Conservation (phyloP, 2,888 invertebrate genomes). For the Pammene fasciana region DNA sequence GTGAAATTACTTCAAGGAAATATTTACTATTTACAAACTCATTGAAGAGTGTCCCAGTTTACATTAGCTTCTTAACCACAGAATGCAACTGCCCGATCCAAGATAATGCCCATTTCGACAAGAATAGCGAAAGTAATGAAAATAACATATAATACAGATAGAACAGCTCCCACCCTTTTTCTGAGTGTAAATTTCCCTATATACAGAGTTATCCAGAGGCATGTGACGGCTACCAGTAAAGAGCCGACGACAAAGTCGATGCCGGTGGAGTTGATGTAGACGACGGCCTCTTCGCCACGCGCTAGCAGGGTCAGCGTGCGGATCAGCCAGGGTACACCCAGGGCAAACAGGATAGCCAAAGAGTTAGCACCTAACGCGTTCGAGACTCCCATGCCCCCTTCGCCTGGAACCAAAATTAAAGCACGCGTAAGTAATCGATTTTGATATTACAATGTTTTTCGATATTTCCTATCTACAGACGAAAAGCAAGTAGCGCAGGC, state of each 20-base stretch:
- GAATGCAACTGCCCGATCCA: slow-evolving; percentile 54
- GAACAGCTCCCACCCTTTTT: slow-evolving; percentile 86
- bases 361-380: slow-evolving; percentile 94
- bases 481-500: no score
- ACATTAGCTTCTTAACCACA: slow-evolving; percentile 21
- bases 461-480: no score
- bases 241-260: slow-evolving; percentile 92
- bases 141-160: slow-evolving; percentile 86
- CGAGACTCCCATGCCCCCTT: slow-evolving; percentile 93
- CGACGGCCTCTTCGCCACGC: slow-evolving; percentile 74
- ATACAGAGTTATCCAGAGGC: slow-evolving; percentile 87
- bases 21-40: slow-evolving; percentile 9
- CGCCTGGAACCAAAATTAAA: slow-evolving; percentile 81
- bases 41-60: background rate
- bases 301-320: slow-evolving; percentile 84
- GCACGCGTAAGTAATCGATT: background rate
- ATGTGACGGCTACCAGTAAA: slow-evolving; percentile 88
- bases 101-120: slow-evolving; percentile 90
- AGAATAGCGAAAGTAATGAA: slow-evolving; percentile 91
- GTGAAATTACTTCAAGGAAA: background rate
- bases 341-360: slow-evolving; percentile 90
- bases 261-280: slow-evolving; percentile 89
- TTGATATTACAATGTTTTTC: background rate
- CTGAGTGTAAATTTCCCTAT: slow-evolving; percentile 88
- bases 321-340: slow-evolving; percentile 94